Evolutionary conservation across 2,113 vertebrate species (phyloP).

Genomic region (Nyctereutes procyonoides): DNA sequence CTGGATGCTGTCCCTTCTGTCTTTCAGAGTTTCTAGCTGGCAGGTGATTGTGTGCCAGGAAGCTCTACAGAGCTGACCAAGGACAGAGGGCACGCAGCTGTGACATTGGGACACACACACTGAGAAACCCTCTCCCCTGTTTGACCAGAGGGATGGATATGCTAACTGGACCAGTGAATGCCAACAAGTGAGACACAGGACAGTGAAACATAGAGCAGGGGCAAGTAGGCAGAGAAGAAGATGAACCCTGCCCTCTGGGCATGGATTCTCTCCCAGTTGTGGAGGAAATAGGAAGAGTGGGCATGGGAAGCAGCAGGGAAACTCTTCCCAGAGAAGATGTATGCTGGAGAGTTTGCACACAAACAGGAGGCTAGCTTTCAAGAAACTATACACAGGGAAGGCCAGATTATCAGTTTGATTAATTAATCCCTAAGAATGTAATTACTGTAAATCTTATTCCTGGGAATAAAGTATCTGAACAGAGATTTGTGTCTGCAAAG

Average conservation of each 20-base stretch:
- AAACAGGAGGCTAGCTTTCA: neutral
- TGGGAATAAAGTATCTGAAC: neutral
- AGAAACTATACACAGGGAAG: neutral
- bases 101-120: rapidly evolving
- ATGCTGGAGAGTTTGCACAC: neutral
- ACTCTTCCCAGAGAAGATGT: neutral
- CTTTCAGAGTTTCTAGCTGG: too few relatives aligned
- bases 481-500: neutral
- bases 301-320: neutral
- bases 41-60: too few relatives aligned
- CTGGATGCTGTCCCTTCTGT: rapidly evolving
- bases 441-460: constrained; percentile 35
- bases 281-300: neutral
- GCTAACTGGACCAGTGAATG: neutral
- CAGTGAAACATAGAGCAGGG: rapidly evolving
- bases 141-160: neutral
- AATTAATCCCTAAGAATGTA: constrained; percentile 68
- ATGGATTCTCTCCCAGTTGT: neutral
- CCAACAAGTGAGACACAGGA: rapidly evolving
- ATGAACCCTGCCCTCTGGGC: neutral
- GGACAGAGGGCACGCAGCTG: neutral
- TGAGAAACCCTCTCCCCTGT: neutral
- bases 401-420: neutral
- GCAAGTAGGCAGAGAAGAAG: neutral
- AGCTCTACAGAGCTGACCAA: rapidly evolving